Conservation (phyloP, 2,113 vertebrate species). For the Notechis scutatus region DNA sequence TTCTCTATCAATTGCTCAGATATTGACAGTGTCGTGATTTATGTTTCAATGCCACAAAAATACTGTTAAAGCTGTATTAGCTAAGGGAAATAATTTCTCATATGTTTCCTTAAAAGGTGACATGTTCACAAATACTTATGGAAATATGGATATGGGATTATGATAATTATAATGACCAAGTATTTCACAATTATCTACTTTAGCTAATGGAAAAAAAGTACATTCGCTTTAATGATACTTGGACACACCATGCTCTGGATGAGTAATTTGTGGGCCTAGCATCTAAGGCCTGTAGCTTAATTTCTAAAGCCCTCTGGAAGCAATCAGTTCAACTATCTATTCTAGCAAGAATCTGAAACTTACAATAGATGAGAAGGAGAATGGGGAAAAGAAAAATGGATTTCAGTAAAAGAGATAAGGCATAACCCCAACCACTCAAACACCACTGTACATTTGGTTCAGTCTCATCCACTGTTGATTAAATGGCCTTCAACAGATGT, state of each 20-base stretch:
- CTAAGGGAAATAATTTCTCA: neutral
- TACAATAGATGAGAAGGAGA: neutral
- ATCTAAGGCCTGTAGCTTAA: neutral
- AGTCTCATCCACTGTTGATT: neutral
- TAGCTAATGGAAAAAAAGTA: neutral
- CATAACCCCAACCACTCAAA: neutral
- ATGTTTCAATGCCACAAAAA: constrained; percentile 29
- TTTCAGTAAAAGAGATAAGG: neutral
- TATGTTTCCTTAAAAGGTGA: constrained; percentile 36
- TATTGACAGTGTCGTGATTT: constrained; percentile 4
- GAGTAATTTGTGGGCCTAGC: neutral
- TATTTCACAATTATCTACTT: neutral
- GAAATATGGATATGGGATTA: neutral
- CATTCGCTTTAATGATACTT: neutral
- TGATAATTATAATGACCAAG: neutral
- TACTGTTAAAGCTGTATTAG: constrained; percentile 40
- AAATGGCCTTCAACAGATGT: neutral
- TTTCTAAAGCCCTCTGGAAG: neutral
- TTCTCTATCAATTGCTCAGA: neutral
- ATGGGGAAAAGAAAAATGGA: neutral
- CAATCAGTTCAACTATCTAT: neutral
- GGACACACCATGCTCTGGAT: neutral
- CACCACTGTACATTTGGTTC: neutral
- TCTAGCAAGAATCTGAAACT: neutral
- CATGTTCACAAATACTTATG: constrained; percentile 21